Evolutionary conservation across 2,113 vertebrate genomes (phyloP).

Genomic region (Carassius auratus): DNA sequence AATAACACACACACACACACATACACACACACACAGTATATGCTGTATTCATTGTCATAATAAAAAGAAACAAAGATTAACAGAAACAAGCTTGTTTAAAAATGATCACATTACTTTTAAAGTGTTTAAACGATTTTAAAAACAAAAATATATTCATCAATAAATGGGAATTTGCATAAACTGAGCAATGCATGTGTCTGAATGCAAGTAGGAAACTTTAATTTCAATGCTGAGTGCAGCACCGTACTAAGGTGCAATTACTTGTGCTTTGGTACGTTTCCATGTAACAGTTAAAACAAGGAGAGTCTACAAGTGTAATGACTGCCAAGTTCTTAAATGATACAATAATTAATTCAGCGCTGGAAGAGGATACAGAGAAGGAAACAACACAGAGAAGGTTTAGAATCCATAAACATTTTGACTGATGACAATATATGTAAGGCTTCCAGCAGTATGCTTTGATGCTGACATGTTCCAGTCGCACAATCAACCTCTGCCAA

Average conservation of each 20-base stretch:
- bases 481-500: slow-evolving; percentile 54
- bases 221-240: neutral
- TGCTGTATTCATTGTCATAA: too few species aligned
- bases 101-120: too few species aligned
- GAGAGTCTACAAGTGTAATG: slow-evolving; percentile 1
- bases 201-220: neutral
- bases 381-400: slow-evolving; percentile 61
- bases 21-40: too few species aligned
- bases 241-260: slow-evolving; percentile 7
- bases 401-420: slow-evolving; percentile 71
- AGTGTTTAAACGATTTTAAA: too few species aligned
- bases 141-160: too few species aligned
- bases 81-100: too few species aligned
- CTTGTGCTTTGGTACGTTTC: slow-evolving; percentile 20
- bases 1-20: too few species aligned
- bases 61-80: too few species aligned
- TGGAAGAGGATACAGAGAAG: slow-evolving; percentile 47
- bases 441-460: slow-evolving; percentile 65
- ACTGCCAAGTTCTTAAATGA: slow-evolving; percentile 16
- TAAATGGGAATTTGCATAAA: too few species aligned
- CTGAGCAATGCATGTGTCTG: neutral
- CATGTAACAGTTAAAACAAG: slow-evolving; percentile 2
- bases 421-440: slow-evolving; percentile 70
- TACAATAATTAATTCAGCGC: slow-evolving; percentile 45
- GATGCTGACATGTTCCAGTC: slow-evolving; percentile 66